phyloP scores from a whole-genome alignment of 2,797 vertebrate genomes.

The Stomatorhinus walkeri region DNA sequence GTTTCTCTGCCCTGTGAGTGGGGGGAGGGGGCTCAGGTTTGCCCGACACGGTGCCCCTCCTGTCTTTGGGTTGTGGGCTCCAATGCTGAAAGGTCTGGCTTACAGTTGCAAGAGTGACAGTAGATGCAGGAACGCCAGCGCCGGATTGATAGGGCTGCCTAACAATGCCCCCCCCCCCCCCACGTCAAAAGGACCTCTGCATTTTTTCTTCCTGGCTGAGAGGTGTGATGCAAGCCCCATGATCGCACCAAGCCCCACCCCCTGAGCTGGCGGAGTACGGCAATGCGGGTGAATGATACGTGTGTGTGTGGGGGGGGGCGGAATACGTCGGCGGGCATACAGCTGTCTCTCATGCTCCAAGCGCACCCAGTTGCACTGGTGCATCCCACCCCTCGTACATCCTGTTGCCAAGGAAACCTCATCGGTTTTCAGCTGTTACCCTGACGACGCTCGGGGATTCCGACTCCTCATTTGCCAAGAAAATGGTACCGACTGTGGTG shows the following conservation, averaged over 20 bases:
- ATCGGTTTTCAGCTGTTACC: constrained; percentile 44
- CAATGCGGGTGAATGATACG: not conserved
- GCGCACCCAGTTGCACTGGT: constrained; percentile 13
- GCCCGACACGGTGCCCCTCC: not conserved
- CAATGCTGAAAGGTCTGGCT: not conserved
- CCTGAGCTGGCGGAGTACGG: not conserved
- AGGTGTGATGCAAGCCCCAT: not conserved
- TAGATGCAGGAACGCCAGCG: not conserved
- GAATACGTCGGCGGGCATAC: not conserved
- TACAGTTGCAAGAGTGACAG: not conserved
- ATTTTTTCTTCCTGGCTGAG: not conserved
- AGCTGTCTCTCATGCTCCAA: constrained; percentile 8
- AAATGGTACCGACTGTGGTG: not conserved
- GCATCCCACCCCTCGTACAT: constrained; percentile 25
- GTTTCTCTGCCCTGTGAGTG: not conserved
- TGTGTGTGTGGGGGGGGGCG: not conserved
- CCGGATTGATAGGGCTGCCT: not conserved
- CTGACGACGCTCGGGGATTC: constrained; percentile 47
- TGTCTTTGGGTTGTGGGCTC: not conserved
- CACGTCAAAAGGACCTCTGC: not conserved
- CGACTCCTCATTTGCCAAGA: constrained; percentile 38
- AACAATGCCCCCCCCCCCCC: not conserved
- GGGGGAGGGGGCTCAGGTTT: not conserved
- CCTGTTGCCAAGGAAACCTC: constrained; percentile 44
- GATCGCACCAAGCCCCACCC: too few relatives aligned